Base-by-base conservation (phyloP, 1,140 invertebrate species). In the Prorops nasuta region DNA sequence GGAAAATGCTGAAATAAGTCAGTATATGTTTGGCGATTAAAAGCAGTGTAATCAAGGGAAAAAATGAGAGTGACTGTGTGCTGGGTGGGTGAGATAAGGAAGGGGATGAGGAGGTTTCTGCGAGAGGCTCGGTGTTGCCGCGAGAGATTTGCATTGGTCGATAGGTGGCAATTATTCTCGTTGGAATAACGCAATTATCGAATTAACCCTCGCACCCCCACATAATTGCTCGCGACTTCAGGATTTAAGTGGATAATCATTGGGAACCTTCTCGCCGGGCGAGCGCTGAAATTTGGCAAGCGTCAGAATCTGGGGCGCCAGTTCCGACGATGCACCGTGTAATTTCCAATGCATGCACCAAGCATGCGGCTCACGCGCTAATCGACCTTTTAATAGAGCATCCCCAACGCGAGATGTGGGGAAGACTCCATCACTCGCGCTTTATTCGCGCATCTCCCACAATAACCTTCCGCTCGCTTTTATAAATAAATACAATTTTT, bases 231-330 rank as follows among this genome's bases (percentile, higher is more conserved):
- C 50, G 54, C 43, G 57, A 60, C 63, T 60, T 51, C 44, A 55
- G 52, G 51, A 64, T 70, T 67, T 70, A 70, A 70, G 66, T 70
- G 67, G 67, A 70, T 70, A 68, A 70, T 70, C 62, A 70, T 65
- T 67, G 64, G 65, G 63, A 56, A 66, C 58, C 45, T 52, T 50
- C 36, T 50, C 49, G 58, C 48, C 44, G 51, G 43, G 24, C 37
- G 51, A 49, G 44, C 51, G 46, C 36, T 51, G 51, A 48, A 63
- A 60, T 56, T 61, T 58, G 56, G 63, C 57, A 59, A 66, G 56
- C 63, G 50, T 68, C 66, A 62, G 66, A 61, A 66, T 66, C 55
- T 66, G 60, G 64, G 53, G 56, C 62, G 62, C 59, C 49, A 40
- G 52, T 47, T 62, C 53, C 46, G 32, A 35, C 46, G 54, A 51